phyloP scores from a whole-genome alignment of 2,113 vertebrate species.

The Anser brachyrhynchus region DNA sequence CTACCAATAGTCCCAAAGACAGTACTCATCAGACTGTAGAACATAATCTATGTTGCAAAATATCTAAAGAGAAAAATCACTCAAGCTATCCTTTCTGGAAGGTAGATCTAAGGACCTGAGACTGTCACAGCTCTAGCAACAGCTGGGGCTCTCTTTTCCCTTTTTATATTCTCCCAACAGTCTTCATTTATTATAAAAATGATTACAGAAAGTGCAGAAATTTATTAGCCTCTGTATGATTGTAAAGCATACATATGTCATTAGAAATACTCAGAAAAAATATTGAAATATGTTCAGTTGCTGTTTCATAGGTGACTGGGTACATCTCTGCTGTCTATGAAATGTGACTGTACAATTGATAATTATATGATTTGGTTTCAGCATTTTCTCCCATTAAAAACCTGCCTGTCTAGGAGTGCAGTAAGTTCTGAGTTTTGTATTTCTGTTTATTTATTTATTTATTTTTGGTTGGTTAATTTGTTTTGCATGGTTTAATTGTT shows the following conservation, averaged over 20 bases:
- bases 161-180: background rate
- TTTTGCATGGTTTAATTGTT: background rate
- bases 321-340: background rate
- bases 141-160: background rate
- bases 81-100: background rate
- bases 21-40: background rate
- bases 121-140: background rate
- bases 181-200: background rate
- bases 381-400: background rate
- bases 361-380: constrained; percentile 1
- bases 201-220: background rate
- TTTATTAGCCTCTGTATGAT: background rate
- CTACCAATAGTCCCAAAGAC: background rate
- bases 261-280: background rate
- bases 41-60: background rate
- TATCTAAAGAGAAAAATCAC: background rate
- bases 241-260: background rate
- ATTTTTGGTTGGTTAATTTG: background rate
- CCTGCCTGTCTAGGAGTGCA: background rate
- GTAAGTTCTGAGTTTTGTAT: background rate
- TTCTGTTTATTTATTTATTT: background rate
- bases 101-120: accelerated
- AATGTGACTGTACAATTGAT: background rate
- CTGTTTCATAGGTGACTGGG: background rate
- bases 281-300: background rate